Conservation (phyloP, 35 echinoderm and acorn worm species). For the Lytechinus pictus region DNA sequence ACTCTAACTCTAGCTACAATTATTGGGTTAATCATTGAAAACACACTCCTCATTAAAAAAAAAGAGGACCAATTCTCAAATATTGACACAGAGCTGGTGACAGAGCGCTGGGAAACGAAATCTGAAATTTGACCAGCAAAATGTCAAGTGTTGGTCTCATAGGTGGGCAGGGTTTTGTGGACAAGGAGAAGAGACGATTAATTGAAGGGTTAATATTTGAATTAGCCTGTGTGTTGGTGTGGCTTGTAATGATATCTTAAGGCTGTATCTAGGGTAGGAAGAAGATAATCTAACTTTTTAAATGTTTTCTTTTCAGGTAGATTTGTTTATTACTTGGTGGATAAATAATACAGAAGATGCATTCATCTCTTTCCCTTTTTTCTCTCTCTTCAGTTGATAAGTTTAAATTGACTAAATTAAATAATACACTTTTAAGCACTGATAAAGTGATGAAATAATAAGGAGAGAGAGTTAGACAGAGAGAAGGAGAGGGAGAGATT, state of each 20-base stretch:
- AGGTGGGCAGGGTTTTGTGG: not conserved
- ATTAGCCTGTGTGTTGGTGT: not conserved
- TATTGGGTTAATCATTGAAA: not conserved
- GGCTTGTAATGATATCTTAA: not conserved
- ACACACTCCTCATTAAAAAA: conserved; percentile 1
- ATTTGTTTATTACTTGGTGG: too few relatives aligned
- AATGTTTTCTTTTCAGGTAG: too few relatives aligned
- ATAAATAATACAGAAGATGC: not conserved
- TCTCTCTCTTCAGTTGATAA: not conserved
- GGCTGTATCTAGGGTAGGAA: not conserved
- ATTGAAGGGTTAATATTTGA: conserved; percentile 4
- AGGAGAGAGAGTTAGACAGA: not conserved
- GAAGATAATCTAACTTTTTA: not conserved
- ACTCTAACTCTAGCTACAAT: not conserved
- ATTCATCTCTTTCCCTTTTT: not conserved
- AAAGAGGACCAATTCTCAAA: not conserved
- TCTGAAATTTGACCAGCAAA: not conserved
- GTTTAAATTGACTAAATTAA: not conserved
- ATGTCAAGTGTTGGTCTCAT: not conserved
- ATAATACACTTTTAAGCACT: not conserved
- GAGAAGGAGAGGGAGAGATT: not conserved
- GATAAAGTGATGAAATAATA: not conserved
- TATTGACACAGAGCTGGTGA: not conserved
- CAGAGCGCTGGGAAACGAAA: not conserved
- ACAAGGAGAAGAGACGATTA: not conserved